Conservation (phyloP, 30 jellyfish, hydroid and myxozoan species). For the Haliclystus octoradiatus region DNA sequence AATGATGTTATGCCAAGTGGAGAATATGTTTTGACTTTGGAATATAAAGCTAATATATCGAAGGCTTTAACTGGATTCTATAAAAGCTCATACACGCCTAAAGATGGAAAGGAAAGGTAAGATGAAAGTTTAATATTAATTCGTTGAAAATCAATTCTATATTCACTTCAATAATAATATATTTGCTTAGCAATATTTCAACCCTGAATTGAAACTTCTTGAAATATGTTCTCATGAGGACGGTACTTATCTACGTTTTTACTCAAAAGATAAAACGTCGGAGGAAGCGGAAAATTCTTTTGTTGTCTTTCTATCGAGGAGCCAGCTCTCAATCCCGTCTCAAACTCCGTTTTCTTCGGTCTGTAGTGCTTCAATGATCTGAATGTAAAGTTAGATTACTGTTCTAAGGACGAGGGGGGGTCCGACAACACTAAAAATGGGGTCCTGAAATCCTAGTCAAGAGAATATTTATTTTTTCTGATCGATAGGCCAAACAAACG, state of each 20-base stretch:
- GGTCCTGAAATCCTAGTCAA: too few relatives aligned
- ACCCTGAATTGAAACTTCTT: neutral
- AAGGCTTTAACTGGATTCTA: constrained; percentile 60
- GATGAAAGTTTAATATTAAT: neutral
- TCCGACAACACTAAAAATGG: too few relatives aligned
- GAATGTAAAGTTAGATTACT: too few relatives aligned
- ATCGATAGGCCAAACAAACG: too few relatives aligned
- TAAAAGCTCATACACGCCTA: constrained; percentile 48
- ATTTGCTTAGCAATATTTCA: neutral
- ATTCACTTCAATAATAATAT: neutral
- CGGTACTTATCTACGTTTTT: neutral
- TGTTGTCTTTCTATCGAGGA: too few relatives aligned
- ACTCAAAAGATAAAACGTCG: neutral
- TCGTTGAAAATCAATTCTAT: neutral
- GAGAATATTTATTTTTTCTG: too few relatives aligned
- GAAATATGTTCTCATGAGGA: neutral
- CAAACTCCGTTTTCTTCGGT: too few relatives aligned
- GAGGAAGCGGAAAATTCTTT: neutral
- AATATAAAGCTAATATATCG: constrained; percentile 52
- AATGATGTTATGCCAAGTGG: constrained; percentile 32
- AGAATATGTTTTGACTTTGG: constrained; percentile 30
- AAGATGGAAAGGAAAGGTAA: constrained; percentile 31
- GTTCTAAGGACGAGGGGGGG: too few relatives aligned
- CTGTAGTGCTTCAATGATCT: too few relatives aligned
- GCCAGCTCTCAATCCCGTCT: too few relatives aligned